A percentile compares a stretch with the other conserved stretches of the same genome.
Evolutionary conservation across 2,888 invertebrate genomes (phyloP).

Genomic region (Scaptomyza cyrtandrae): DNA sequence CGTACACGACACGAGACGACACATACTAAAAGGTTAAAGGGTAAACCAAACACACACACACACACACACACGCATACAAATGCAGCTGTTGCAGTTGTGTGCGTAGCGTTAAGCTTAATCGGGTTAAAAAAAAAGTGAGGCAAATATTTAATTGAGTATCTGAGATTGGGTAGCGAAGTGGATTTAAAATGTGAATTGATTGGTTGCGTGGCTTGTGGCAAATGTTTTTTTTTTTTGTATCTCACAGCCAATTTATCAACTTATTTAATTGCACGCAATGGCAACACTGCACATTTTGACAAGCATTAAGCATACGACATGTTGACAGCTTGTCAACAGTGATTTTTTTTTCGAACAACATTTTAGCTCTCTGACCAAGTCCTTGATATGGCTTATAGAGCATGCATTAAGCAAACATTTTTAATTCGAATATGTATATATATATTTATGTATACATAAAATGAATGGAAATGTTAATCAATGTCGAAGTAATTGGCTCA

Average conservation of each 20-base stretch:
- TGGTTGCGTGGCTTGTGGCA: slow-evolving; percentile 25
- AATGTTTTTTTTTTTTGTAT: slow-evolving; percentile 22
- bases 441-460: too few relatives aligned
- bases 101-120: slow-evolving; percentile 5
- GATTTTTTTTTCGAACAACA: neutral
- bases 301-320: slow-evolving; percentile 79
- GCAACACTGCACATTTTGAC: slow-evolving; percentile 64
- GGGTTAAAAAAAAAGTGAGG: neutral
- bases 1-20: slow-evolving; percentile 50
- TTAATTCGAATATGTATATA: too few relatives aligned
- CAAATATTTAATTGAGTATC: slow-evolving; percentile 56
- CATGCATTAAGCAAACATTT: too few relatives aligned
- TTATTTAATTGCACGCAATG: slow-evolving; percentile 58
- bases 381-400: too few relatives aligned
- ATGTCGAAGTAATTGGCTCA: too few relatives aligned
- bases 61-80: slow-evolving; percentile 12
- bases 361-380: neutral
- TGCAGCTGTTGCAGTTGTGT: slow-evolving; percentile 27
- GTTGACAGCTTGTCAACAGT: slow-evolving; percentile 51
- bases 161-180: slow-evolving; percentile 12
- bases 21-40: slow-evolving; percentile 46
- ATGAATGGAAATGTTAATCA: too few relatives aligned
- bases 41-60: slow-evolving; percentile 15
- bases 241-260: slow-evolving; percentile 66
- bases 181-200: slow-evolving; percentile 35